These are phyloP conservation scores for Caloenas nicobarica DNA, from an alignment of 2,113 vertebrate species.

Conservation along the genomic window DNA sequence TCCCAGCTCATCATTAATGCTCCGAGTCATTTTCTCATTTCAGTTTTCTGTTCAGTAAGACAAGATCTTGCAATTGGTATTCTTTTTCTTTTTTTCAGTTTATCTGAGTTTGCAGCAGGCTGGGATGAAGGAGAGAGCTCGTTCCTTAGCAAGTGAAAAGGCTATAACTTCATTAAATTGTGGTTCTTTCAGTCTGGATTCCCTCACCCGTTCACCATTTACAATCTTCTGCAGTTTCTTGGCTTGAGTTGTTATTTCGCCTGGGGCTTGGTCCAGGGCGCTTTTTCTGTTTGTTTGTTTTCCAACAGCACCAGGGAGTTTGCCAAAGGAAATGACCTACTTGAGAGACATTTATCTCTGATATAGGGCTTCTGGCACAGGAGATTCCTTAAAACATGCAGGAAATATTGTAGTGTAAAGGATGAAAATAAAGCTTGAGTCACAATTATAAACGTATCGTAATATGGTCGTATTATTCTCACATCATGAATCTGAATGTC, in stretches of 20 bases:
- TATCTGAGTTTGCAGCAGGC: conserved; percentile 29
- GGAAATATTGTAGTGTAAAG: background rate
- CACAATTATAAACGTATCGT: background rate
- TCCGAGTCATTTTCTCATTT: conserved; percentile 6
- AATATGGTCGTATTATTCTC: too few species aligned
- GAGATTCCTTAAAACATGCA: background rate
- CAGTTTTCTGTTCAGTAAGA: background rate
- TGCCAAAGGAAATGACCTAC: background rate
- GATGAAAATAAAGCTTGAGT: background rate
- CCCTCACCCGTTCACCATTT: background rate
- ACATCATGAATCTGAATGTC: background rate
- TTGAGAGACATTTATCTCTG: background rate
- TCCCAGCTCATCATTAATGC: background rate
- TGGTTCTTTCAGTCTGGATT: background rate
- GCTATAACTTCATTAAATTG: background rate
- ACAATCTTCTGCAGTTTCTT: background rate
- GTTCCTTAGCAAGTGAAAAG: background rate
- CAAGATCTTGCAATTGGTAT: background rate
- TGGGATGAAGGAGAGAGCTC: background rate
- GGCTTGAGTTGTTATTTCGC: background rate
- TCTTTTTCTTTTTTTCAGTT: background rate
- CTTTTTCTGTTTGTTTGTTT: background rate
- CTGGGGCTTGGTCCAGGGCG: background rate
- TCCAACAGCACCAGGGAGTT: background rate
- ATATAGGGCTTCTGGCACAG: background rate